Conservation (phyloP, 2,113 vertebrate genomes). For the Noctilio leporinus region DNA sequence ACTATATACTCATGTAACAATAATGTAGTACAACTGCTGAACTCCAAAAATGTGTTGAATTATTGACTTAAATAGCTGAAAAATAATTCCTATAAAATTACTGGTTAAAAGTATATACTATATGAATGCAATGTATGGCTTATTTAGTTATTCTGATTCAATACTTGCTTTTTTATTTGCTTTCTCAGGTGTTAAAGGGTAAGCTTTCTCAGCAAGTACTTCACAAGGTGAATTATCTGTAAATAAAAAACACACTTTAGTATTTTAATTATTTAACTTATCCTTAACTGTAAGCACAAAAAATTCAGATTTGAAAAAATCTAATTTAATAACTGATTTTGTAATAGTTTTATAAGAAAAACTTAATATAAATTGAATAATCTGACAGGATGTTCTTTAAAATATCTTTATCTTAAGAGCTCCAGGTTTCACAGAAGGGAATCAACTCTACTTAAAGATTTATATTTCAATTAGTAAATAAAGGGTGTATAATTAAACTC, state of each 20-base stretch:
- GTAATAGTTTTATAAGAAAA: slow-evolving; percentile 31
- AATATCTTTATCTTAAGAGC: neutral
- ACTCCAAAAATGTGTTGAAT: slow-evolving; percentile 25
- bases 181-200: slow-evolving; percentile 47
- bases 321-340: slow-evolving; percentile 8
- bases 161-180: slow-evolving; percentile 72
- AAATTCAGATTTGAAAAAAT: slow-evolving; percentile 26
- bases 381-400: neutral
- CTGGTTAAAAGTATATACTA: slow-evolving; percentile 17
- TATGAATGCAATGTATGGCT: neutral
- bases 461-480: neutral
- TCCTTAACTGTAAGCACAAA: neutral
- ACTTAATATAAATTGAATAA: neutral
- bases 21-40: neutral
- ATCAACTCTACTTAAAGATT: neutral
- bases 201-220: slow-evolving; percentile 73
- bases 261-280: slow-evolving; percentile 24
- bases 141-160: slow-evolving; percentile 39
- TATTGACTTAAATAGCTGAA: slow-evolving; percentile 1
- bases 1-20: neutral
- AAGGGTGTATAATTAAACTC: neutral
- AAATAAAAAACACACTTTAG: slow-evolving; percentile 70
- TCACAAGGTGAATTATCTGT: slow-evolving; percentile 74
- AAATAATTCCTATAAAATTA: slow-evolving; percentile 8
- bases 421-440: slow-evolving; percentile 19